Percentiles rank a stretch among this genome's conserved stretches.
These are phyloP conservation scores for Lynx canadensis DNA, from an alignment of 2,113 vertebrate genomes.

Conservation along the genomic window DNA sequence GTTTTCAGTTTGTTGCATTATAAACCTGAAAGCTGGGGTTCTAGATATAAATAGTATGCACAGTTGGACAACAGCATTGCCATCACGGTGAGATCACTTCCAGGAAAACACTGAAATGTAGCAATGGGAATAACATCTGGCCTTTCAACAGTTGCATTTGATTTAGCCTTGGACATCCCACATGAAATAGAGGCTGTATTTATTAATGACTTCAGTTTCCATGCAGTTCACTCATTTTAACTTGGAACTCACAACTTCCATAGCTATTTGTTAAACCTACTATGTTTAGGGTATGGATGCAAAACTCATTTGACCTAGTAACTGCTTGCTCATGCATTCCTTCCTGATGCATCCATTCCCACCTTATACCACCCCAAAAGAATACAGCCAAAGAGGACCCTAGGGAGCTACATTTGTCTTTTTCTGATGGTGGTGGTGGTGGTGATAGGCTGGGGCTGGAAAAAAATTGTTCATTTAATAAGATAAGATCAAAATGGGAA, in stretches of 20 bases:
- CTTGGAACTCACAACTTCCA: slow-evolving; percentile 66
- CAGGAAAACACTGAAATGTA: slow-evolving; percentile 85
- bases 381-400: background rate
- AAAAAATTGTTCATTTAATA: background rate
- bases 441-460: background rate
- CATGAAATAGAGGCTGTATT: slow-evolving; percentile 79
- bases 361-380: background rate
- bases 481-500: slow-evolving; percentile 21
- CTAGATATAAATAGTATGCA: slow-evolving; percentile 83
- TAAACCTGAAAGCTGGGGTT: slow-evolving; percentile 72
- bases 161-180: slow-evolving; percentile 85
- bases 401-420: background rate
- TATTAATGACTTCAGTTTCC: slow-evolving; percentile 83
- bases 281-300: background rate
- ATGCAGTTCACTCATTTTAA: slow-evolving; percentile 72
- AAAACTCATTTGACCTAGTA: background rate
- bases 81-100: slow-evolving; percentile 89
- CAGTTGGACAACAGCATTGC: slow-evolving; percentile 84
- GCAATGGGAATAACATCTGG: slow-evolving; percentile 90
- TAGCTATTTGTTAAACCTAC: background rate
- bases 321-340: background rate
- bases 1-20: slow-evolving; percentile 70
- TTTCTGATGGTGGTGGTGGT: background rate
- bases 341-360: background rate
- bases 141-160: slow-evolving; percentile 79